Evolutionary conservation across 1,140 invertebrate species (phyloP), one percentile per base, ranked within the genome.

Genomic region (Penaeus vannamei): DNA sequence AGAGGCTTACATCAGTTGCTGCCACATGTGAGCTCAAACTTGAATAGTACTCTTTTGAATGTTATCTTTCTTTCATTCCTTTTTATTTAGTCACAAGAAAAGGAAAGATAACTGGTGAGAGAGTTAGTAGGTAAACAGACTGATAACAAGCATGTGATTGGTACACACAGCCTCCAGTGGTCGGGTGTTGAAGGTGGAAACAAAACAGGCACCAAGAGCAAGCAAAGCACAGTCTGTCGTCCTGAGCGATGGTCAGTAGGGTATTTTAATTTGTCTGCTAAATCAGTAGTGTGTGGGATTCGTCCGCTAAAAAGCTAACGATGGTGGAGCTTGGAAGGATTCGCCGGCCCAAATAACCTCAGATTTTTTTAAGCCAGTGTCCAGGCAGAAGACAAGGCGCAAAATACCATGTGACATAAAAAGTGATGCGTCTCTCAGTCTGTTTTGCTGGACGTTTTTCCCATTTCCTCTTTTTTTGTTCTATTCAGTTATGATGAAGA

Each of bases 211-310:
- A 26, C 91, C 91, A 32, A 86, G 84, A 77, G 84, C 91, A 80
- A 89, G 91, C 72, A 83, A 88, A 84, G 91, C 91, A 46, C 91
- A 91, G 69, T 76, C 91, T 29, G 91, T 91, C 76, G 84, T 87
- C 84, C 83, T 91, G 76, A 90, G 83, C 46, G 91, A 91, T 90
- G 91, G 91, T 91, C 89, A 91, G 91, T 91, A 86, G 64, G 66
- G 86, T 83, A 62, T 76, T 77, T 29, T 64, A 66, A 84, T 61
- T 66, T 66, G 64, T 22, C 83, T 87, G 84, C 84, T 87, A 81
- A 80, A 66, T 32, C 29, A 66, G 86, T 87, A 87, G 86, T 87
- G 77, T 87, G 86, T 87, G 86, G 86, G 86, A 81, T 87, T 59
- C 79, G 79, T 82, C 79, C 61, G 62, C 59, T 86, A 82, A 64